Percentiles rank a stretch among this genome's conserved stretches.
These are phyloP conservation scores for Camponotus fellah DNA, from an alignment of 2,888 invertebrate genomes.

Conservation along the genomic window DNA sequence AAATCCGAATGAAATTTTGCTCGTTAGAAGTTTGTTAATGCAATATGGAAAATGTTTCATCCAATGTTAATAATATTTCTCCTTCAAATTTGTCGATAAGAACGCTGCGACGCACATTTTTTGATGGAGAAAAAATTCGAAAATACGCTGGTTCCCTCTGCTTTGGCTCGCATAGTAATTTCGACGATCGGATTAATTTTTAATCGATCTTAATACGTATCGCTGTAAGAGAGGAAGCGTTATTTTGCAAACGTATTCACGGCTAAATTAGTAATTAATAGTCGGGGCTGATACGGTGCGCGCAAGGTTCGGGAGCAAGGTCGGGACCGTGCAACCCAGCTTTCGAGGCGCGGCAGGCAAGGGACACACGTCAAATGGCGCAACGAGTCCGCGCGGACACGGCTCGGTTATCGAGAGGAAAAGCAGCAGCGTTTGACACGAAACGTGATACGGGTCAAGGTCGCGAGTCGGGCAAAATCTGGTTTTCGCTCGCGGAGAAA, in stretches of 20 bases:
- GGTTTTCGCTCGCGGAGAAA: conserved; percentile 25
- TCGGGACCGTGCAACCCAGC: conserved; percentile 2
- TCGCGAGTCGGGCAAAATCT: conserved; percentile 39
- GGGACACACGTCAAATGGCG: not conserved
- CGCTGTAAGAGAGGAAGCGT: not conserved
- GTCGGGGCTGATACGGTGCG: not conserved
- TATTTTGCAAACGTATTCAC: conserved; percentile 44
- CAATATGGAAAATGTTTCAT: not conserved
- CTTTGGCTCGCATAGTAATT: conserved; percentile 16
- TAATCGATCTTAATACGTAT: conserved; percentile 40
- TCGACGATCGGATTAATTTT: conserved; percentile 23
- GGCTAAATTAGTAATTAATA: conserved; percentile 49
- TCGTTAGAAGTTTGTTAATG: not conserved
- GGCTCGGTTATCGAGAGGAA: conserved; percentile 47
- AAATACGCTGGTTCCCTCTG: not conserved
- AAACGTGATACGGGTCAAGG: conserved; percentile 62
- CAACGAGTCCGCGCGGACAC: conserved; percentile 30
- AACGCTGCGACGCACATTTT: not conserved
- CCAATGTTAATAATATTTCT: not conserved
- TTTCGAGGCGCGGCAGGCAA: not conserved
- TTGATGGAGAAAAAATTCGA: not conserved
- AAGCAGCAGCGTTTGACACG: conserved; percentile 58
- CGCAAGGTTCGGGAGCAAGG: conserved; percentile 32
- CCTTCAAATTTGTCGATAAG: not conserved
- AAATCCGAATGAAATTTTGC: not conserved